Base-by-base conservation (phyloP, 2,888 invertebrate genomes). In the Ceramica pisi region DNA sequence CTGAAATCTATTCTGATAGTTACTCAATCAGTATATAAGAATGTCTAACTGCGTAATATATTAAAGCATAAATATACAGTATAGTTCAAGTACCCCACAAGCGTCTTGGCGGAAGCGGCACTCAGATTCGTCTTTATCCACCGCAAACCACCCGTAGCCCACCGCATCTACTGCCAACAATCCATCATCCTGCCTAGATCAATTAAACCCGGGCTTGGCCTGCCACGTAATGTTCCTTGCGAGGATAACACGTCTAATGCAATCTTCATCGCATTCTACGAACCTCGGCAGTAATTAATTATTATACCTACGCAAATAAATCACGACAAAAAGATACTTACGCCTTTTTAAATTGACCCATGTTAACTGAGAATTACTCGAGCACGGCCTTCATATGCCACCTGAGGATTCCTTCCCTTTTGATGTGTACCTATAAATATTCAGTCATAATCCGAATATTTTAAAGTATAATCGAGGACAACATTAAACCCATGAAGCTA, bases 101-200 rank as follows among this genome's bases (percentile, higher is more conserved):
- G 78, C 87, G 71, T 87, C 80, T 88, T 87, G 82, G 78, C 21
- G 86, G 87, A 84, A 84, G 78, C 83, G 82, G 87, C 87, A 87
- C 88, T 87, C 85, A 90, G 88, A 90, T 90, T 89, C 88, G 86
- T 89, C 90, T 87, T 85, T 89, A 90, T 88, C 88, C 88, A 78
- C 88, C 88, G 82, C 89, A 87, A 81, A 78, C 85, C 83, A 73
- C 84, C 77, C 84, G 74, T 77, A 80, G 74, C 87, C 80, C 76
- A 85, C 80, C 88, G 84, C 83, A 83, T 82, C 87, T 71, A 78
- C 86, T 79, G 78, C 74, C 79, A 78, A 84, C 90, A 82, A 93
- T 93, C 91, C 91, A 91, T 93, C 93, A 92, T 90, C 84, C 91
- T 87, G 90, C 89, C 90, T 81, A 83, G 89, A 92, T 93, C 91